Evolutionary conservation across 2,113 vertebrate species (phyloP).

Genomic region (Microcebus lehilahytsara): DNA sequence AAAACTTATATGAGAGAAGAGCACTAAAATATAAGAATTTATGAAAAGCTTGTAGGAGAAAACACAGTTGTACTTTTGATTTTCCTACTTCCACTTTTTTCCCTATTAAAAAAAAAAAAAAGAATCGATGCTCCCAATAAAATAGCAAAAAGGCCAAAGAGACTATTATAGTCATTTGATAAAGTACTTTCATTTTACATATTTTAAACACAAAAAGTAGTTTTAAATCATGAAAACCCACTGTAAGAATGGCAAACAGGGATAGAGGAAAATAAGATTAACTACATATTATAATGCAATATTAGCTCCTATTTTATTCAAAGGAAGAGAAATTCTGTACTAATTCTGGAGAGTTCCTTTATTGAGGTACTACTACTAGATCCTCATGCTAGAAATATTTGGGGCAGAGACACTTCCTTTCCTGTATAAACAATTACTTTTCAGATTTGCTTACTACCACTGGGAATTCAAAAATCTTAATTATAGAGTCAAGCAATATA

Average conservation of each 20-base stretch:
- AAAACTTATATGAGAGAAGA: neutral
- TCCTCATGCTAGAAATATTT: slow-evolving; percentile 14
- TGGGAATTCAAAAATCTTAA: slow-evolving; percentile 41
- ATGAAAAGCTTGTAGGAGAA: neutral
- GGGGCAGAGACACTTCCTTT: neutral
- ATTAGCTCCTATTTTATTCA: slow-evolving; percentile 39
- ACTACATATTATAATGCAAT: slow-evolving; percentile 33
- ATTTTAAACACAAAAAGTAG: slow-evolving; percentile 18
- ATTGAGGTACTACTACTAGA: neutral
- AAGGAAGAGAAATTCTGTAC: neutral
- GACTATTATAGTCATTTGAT: neutral
- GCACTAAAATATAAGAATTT: neutral
- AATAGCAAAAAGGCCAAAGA: neutral
- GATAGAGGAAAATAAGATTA: neutral
- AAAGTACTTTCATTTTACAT: neutral
- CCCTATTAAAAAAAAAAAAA: neutral
- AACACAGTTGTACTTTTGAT: neutral
- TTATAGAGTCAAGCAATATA: slow-evolving; percentile 7
- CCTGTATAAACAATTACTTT: neutral
- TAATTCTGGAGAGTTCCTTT: neutral
- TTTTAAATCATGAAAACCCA: slow-evolving; percentile 19
- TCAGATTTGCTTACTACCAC: slow-evolving; percentile 12
- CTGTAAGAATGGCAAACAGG: neutral
- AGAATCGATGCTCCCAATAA: neutral
- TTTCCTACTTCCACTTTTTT: neutral